phyloP scores from a whole-genome alignment of 1,140 invertebrate species.

The Telenomus remus region DNA sequence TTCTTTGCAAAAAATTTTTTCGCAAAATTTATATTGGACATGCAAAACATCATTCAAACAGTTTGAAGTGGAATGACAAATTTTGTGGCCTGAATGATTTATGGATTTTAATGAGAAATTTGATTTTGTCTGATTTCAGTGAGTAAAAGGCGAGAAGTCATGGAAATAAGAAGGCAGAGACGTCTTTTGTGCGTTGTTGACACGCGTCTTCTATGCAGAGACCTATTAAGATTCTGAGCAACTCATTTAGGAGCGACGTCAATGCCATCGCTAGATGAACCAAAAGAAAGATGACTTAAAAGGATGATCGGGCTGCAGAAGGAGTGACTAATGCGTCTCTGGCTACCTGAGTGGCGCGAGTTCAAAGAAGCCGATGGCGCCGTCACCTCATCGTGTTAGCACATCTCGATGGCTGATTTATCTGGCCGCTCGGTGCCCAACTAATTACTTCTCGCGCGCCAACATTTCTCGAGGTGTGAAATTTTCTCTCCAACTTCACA shows the following conservation, averaged over 20 bases:
- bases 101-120: conserved; percentile 2
- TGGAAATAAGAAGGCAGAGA: conserved; percentile 35
- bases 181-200: conserved; percentile 63
- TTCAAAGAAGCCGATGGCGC: conserved; percentile 75
- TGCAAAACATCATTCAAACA: conserved; percentile 33
- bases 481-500: too few species aligned
- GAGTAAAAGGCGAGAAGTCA: conserved; percentile 11
- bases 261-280: conserved; percentile 49
- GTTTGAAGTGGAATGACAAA: too few species aligned
- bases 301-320: conserved; percentile 59
- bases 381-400: conserved; percentile 62
- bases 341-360: conserved; percentile 74
- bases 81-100: background rate
- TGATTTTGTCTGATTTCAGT: conserved; percentile 25
- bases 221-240: conserved; percentile 73
- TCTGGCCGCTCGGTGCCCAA: conserved; percentile 8
- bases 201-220: conserved; percentile 64
- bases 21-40: too few species aligned
- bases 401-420: conserved; percentile 37
- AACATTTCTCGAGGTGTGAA: background rate
- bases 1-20: too few species aligned
- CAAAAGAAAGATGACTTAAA: conserved; percentile 58
- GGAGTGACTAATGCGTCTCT: conserved; percentile 76
- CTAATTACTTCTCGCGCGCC: conserved; percentile 43
- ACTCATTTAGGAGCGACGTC: conserved; percentile 70